Evolutionary conservation across 2,888 invertebrate species (phyloP).

Genomic region (Cataglyphis cursor): DNA sequence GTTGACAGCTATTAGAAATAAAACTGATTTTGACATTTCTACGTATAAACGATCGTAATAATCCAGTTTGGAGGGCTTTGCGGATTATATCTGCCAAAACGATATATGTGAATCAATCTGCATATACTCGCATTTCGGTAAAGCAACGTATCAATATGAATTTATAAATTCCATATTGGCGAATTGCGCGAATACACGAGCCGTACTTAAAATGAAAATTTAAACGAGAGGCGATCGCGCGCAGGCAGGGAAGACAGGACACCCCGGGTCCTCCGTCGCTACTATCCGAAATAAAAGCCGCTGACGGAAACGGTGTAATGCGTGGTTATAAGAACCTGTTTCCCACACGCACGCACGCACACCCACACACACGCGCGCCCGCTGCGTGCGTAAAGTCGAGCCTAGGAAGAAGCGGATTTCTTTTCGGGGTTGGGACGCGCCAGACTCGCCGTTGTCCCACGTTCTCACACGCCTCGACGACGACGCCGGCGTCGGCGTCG

Average conservation of each 20-base stretch:
- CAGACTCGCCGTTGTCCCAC: constrained; percentile 64
- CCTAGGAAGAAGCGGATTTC: constrained; percentile 69
- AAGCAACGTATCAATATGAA: constrained; percentile 7
- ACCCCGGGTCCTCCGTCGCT: background rate
- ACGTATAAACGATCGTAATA: background rate
- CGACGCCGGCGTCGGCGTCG: constrained; percentile 66
- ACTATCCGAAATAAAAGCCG: constrained; percentile 23
- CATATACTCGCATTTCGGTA: background rate
- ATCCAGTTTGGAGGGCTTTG: background rate
- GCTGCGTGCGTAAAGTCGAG: constrained; percentile 72
- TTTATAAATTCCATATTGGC: background rate
- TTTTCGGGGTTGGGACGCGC: constrained; percentile 68
- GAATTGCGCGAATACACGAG: background rate
- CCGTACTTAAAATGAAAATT: background rate
- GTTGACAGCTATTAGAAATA: constrained; percentile 17
- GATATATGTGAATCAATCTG: background rate
- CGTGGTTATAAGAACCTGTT: constrained; percentile 75
- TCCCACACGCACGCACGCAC: constrained; percentile 76
- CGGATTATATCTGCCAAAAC: background rate
- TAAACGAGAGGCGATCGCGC: background rate
- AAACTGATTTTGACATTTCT: background rate
- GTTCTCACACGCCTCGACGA: constrained; percentile 72
- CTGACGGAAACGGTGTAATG: constrained; percentile 55
- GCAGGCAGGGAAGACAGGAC: background rate
- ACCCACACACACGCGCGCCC: background rate